Percentiles rank a stretch among this genome's conserved stretches.
phyloP scores from a whole-genome alignment of 2,797 vertebrate genomes.

The Champsocephalus gunnari region DNA sequence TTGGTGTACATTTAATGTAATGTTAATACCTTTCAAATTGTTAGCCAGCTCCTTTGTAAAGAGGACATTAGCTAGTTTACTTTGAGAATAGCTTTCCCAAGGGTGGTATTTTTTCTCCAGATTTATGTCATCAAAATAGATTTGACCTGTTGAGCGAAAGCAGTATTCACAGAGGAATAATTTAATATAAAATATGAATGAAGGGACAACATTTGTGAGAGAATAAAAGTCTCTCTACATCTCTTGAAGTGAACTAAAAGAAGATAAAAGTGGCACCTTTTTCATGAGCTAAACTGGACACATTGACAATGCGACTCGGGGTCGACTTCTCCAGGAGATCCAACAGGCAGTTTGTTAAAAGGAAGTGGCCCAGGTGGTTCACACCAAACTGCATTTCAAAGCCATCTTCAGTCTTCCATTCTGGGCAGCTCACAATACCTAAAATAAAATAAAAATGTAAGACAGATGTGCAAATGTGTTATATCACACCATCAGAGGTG shows the following conservation, averaged over 20 bases:
- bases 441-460: constrained; percentile 1
- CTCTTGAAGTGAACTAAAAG: constrained; percentile 5
- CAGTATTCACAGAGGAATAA: background rate
- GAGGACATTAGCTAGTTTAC: constrained; percentile 80
- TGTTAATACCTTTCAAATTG: constrained; percentile 64
- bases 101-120: constrained; percentile 71
- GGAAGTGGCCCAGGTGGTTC: constrained; percentile 78
- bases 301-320: constrained; percentile 57
- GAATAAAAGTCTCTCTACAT: background rate
- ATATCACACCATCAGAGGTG: background rate
- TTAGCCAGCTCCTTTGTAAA: constrained; percentile 74
- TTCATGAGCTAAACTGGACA: constrained; percentile 72
- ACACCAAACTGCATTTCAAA: constrained; percentile 82
- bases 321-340: constrained; percentile 75
- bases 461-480: background rate
- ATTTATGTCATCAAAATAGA: constrained; percentile 80
- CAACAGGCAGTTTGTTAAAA: constrained; percentile 74
- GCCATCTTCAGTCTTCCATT: constrained; percentile 78
- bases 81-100: constrained; percentile 72
- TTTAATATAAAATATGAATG: background rate
- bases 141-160: constrained; percentile 66
- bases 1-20: background rate
- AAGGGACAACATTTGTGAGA: background rate
- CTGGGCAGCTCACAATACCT: constrained; percentile 76
- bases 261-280: constrained; percentile 51